Evolutionary conservation across 2,888 invertebrate genomes (phyloP), one percentile per base, ranked within the genome.

Genomic region (Agrypnus murinus): DNA sequence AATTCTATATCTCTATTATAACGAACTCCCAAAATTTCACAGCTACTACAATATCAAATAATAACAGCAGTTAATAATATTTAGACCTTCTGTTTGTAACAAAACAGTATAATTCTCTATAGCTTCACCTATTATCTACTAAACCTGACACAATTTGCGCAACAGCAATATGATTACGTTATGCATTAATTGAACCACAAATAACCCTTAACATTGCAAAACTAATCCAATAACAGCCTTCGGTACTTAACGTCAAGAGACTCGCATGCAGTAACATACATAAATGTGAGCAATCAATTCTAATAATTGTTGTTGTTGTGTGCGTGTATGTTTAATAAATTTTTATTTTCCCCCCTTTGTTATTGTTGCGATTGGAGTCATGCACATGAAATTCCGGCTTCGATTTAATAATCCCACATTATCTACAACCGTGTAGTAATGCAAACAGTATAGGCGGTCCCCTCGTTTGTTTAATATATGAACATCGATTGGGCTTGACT

Each of bases 371-470:
- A 25, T 25, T 25, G 25, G n/a, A 17, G 5, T 9, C 46, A 12
- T 17, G 48, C 19, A 31, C 12, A n/a, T 19, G 48, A 48, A 40
- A 46, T 48, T 48, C 19, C 12, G 48, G 48, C 48, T 48, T 48
- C 6, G 48, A 48, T 48, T 53, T 53, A 31, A 53, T 53, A 31
- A 53, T 34, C 53, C 32, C 12, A 14, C 31, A 34, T 53, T 53
- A 53, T 53, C 14, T 53, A 53, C 2, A 53, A 32, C 53, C 15
- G 14, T 34, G 31, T 32, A 14, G 31, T 32, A 34, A 15, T 12
- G 5, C 32, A 14, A 34, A 34, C 53, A 34, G 14, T 53, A 32
- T 14, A 53, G 25, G 25, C 53, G 53, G 25, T 31, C 19, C 46
- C 46, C 46, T 46, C 46, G 17, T 17, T 19, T 5, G 25, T 8